Conservation (phyloP, 2,113 vertebrate genomes). For the Indri indri region DNA sequence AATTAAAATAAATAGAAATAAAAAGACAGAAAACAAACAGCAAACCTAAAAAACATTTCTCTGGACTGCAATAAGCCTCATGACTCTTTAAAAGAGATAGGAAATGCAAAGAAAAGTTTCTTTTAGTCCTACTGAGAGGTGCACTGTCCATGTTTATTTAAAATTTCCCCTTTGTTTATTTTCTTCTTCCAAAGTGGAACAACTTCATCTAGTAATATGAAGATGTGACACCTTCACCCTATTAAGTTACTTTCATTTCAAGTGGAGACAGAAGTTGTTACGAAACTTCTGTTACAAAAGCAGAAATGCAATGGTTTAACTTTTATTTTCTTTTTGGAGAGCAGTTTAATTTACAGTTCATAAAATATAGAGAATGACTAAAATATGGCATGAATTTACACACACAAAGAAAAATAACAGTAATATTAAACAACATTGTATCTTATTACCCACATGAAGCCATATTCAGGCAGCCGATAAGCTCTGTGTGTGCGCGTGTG, state of each 20-base stretch:
- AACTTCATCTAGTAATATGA: slow-evolving; percentile 26
- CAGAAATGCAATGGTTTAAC: slow-evolving; percentile 25
- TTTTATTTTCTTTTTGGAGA: slow-evolving; percentile 12
- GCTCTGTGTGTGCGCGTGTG: not conserved
- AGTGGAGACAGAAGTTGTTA: slow-evolving; percentile 51
- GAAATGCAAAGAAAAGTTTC: slow-evolving; percentile 10
- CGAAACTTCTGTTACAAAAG: not conserved
- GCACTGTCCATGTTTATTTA: slow-evolving; percentile 50
- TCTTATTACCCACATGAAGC: slow-evolving; percentile 35
- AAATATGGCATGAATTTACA: not conserved
- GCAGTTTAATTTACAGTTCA: not conserved
- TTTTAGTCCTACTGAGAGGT: not conserved
- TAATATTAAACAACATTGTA: slow-evolving; percentile 26
- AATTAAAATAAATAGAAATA: slow-evolving; percentile 60
- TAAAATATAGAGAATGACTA: slow-evolving; percentile 9
- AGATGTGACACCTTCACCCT: not conserved
- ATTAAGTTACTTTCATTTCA: slow-evolving; percentile 48
- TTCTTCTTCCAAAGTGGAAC: slow-evolving; percentile 50
- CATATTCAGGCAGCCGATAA: slow-evolving; percentile 32
- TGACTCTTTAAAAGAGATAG: not conserved
- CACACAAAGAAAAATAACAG: slow-evolving; percentile 46
- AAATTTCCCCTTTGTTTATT: slow-evolving; percentile 37
- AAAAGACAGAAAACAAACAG: slow-evolving; percentile 44
- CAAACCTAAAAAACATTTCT: slow-evolving; percentile 8
- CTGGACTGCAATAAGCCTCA: not conserved